phyloP scores from a whole-genome alignment of 2,888 invertebrate genomes.

The Nomada ruficornis region DNA sequence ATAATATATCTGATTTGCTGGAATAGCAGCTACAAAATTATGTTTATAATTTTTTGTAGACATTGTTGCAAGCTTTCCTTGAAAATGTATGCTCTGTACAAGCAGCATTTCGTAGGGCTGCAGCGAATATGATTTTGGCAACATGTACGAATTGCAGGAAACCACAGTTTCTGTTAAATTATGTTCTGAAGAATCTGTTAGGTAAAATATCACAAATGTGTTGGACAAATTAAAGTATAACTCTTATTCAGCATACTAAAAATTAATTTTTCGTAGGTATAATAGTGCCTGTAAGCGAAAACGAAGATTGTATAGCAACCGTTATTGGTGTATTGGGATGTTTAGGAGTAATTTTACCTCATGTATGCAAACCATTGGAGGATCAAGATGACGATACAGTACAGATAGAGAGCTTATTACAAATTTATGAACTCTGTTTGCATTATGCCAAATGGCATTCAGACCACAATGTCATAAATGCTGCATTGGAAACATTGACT shows the following conservation, averaged over 20 bases:
- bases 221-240: conserved; percentile 4
- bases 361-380: conserved; percentile 79
- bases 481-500: conserved; percentile 90
- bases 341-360: conserved; percentile 87
- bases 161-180: conserved; percentile 87
- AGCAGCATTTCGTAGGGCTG: conserved; percentile 92
- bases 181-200: conserved; percentile 88
- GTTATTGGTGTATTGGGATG: conserved; percentile 89
- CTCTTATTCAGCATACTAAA: background rate
- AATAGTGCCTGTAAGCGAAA: conserved; percentile 56
- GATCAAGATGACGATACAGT: conserved; percentile 65
- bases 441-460: conserved; percentile 88
- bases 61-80: conserved; percentile 86
- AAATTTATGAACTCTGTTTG: conserved; percentile 92
- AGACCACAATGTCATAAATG: conserved; percentile 95
- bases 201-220: conserved; percentile 80
- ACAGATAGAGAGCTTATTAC: conserved; percentile 80
- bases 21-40: background rate
- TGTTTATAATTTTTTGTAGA: conserved; percentile 78
- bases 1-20: background rate
- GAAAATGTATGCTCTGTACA: conserved; percentile 85
- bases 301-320: conserved; percentile 78
- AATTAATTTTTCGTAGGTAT: conserved; percentile 57
- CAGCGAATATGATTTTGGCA: conserved; percentile 91
- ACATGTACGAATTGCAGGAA: conserved; percentile 92